A percentile compares a stretch with the other conserved stretches of the same genome.
Evolutionary conservation across 2,888 invertebrate species (phyloP).

Genomic region (Sarcophaga rosellei): DNA sequence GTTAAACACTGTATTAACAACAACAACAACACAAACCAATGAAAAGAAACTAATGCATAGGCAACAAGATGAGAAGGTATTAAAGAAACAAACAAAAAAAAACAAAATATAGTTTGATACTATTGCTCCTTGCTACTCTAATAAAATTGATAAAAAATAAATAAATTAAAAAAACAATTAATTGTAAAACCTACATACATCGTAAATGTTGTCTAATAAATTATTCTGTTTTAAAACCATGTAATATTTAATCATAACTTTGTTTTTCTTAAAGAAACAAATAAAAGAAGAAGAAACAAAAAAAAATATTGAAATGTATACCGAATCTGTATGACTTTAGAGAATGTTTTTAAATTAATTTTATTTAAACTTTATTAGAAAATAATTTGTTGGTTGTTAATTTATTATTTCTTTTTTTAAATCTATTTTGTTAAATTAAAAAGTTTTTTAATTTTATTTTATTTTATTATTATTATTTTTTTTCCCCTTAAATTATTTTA

Average conservation of each 20-base stretch:
- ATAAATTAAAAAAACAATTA: background rate
- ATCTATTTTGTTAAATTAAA: slow-evolving; percentile 22
- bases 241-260: background rate
- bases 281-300: background rate
- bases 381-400: background rate
- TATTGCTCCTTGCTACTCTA: background rate
- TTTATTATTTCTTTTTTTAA: slow-evolving; percentile 16
- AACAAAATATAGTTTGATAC: too few species aligned
- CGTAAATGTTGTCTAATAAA: slow-evolving; percentile 18
- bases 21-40: background rate
- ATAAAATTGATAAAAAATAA: background rate
- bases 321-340: slow-evolving; percentile 25
- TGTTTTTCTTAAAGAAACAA: background rate
- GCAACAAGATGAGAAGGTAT: slow-evolving; percentile 4
- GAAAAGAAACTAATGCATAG: too few species aligned
- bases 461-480: slow-evolving; percentile 2
- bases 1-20: slow-evolving; percentile 27
- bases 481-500: slow-evolving; percentile 33
- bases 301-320: background rate
- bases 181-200: background rate
- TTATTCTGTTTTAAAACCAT: background rate
- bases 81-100: background rate
- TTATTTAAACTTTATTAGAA: background rate
- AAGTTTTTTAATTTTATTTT: too few species aligned
- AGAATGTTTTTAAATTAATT: slow-evolving; percentile 27